phyloP scores from a whole-genome alignment of 2,888 invertebrate species.

The Nymphalis urticae region DNA sequence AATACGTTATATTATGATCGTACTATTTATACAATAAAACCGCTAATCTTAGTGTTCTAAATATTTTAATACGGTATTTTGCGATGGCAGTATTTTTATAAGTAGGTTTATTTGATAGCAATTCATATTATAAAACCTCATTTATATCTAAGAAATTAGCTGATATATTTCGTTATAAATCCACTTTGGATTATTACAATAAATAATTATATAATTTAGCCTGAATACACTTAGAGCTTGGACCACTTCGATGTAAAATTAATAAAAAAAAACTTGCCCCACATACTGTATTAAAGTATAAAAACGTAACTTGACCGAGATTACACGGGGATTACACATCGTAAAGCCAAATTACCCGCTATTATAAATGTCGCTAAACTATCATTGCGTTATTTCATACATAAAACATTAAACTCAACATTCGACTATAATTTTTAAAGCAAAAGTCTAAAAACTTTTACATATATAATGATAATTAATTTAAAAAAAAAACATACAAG shows the following conservation, averaged over 20 bases:
- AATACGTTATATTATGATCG: too few species aligned
- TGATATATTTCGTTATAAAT: too few species aligned
- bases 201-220: neutral
- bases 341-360: slow-evolving; percentile 16
- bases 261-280: slow-evolving; percentile 3
- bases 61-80: slow-evolving; percentile 10
- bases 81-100: slow-evolving; percentile 14
- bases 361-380: slow-evolving; percentile 10
- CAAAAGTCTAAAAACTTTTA: neutral
- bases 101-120: slow-evolving; percentile 12
- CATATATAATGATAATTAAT: too few species aligned
- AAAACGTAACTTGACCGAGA: slow-evolving; percentile 14
- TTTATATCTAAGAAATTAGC: too few species aligned
- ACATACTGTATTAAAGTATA: neutral
- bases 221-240: too few species aligned
- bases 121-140: too few species aligned
- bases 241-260: neutral
- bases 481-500: too few species aligned
- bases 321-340: slow-evolving; percentile 12
- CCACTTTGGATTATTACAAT: too few species aligned
- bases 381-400: neutral
- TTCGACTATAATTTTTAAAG: neutral
- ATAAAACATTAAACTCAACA: neutral
- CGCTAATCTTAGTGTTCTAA: slow-evolving; percentile 4
- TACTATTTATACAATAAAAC: neutral